phyloP scores from a whole-genome alignment of 2,113 vertebrate genomes.

The Lasiurus cinereus region DNA sequence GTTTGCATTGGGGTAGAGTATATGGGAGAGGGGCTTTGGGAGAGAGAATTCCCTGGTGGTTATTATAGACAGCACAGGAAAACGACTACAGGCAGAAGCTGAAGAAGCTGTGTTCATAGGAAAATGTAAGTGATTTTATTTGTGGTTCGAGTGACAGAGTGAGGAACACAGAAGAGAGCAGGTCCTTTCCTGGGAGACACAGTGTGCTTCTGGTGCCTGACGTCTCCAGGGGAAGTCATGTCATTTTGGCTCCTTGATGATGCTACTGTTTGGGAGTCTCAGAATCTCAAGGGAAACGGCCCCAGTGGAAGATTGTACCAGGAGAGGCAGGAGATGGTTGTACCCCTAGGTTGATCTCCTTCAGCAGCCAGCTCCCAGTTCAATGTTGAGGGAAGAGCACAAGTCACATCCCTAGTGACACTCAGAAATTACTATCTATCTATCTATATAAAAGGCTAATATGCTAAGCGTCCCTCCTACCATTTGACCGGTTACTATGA shows the following conservation, averaged over 20 bases:
- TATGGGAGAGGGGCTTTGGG: background rate
- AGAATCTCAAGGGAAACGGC: background rate
- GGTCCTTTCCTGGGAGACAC: background rate
- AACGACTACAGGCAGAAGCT: background rate
- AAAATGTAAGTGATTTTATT: background rate
- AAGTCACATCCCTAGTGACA: background rate
- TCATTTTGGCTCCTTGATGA: background rate
- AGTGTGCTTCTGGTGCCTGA: background rate
- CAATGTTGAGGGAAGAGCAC: too few species aligned
- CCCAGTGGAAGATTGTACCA: background rate
- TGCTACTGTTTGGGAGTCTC: background rate
- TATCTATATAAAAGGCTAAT: too few species aligned
- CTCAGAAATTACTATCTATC: background rate
- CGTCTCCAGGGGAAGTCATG: background rate
- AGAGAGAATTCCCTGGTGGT: background rate
- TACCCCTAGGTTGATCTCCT: background rate
- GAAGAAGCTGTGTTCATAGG: background rate
- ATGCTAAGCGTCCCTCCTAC: too few species aligned
- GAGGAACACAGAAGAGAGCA: background rate
- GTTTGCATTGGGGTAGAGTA: background rate
- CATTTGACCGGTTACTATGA: too few species aligned
- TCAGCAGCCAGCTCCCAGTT: background rate
- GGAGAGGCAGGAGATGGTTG: accelerated
- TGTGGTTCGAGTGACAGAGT: background rate
- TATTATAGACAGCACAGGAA: background rate